phyloP scores from a whole-genome alignment of 2,888 invertebrate species.

The Leptopilina myrica region DNA sequence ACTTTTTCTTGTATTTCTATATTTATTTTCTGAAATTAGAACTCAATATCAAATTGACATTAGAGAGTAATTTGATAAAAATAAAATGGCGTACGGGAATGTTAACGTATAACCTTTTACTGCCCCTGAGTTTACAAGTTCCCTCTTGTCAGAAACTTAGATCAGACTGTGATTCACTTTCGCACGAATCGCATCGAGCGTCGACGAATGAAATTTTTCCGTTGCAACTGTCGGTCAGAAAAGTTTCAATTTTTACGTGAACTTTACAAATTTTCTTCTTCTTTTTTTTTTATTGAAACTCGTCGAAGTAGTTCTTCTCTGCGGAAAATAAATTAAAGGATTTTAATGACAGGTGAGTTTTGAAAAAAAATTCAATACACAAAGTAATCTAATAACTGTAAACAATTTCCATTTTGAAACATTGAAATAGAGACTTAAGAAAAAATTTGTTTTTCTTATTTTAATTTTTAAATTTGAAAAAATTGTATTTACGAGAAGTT shows the following conservation, averaged over 20 bases:
- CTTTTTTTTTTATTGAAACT: not conserved
- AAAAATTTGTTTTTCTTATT: too few species aligned
- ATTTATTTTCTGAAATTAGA: not conserved
- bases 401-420: too few species aligned
- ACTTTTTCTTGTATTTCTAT: too few species aligned
- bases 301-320: too few species aligned
- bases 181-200: slow-evolving; percentile 4
- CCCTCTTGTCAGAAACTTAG: slow-evolving; percentile 7
- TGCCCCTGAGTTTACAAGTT: slow-evolving; percentile 18
- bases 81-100: not conserved
- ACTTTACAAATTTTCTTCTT: not conserved
- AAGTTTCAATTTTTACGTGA: not conserved
- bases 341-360: too few species aligned
- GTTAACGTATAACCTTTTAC: slow-evolving; percentile 13
- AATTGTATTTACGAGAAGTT: too few species aligned
- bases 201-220: not conserved
- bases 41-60: not conserved
- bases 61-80: not conserved
- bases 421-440: too few species aligned
- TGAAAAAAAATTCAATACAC: too few species aligned
- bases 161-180: slow-evolving; percentile 38
- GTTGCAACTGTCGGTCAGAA: not conserved
- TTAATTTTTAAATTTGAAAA: too few species aligned
- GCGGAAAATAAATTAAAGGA: too few species aligned
- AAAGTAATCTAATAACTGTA: too few species aligned